Percentiles rank a stretch among this genome's conserved stretches.
Evolutionary conservation across 2,797 vertebrate species (phyloP).

Genomic region (Spondyliosoma cantharus): DNA sequence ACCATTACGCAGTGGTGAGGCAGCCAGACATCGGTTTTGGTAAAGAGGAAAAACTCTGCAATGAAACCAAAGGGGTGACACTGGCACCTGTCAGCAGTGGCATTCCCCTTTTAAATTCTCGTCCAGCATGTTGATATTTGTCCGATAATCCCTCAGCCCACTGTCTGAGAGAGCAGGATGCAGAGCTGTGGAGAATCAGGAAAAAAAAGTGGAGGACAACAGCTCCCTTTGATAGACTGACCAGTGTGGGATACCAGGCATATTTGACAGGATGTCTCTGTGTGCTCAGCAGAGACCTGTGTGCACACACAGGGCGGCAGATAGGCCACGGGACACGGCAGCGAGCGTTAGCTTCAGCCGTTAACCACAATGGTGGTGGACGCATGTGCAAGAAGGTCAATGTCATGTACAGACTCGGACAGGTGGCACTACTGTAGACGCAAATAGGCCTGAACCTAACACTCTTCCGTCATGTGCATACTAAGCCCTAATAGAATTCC

Average conservation of each 20-base stretch:
- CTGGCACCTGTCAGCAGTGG: constrained; percentile 24
- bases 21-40: not conserved
- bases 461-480: not conserved
- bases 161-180: constrained; percentile 35
- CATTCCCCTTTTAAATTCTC: constrained; percentile 46
- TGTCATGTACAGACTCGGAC: constrained; percentile 12
- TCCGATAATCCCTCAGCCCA: constrained; percentile 27
- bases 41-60: not conserved
- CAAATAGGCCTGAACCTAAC: not conserved
- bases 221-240: constrained; percentile 68
- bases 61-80: constrained; percentile 1
- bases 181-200: constrained; percentile 32
- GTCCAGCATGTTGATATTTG: constrained; percentile 43
- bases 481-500: not conserved
- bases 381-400: constrained; percentile 28
- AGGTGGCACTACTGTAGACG: not conserved
- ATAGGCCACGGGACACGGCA: constrained; percentile 34
- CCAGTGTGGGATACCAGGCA: constrained; percentile 63
- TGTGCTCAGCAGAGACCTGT: constrained; percentile 67
- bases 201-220: constrained; percentile 65
- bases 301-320: constrained; percentile 59
- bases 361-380: constrained; percentile 32
- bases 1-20: not conserved
- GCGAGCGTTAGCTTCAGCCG: constrained; percentile 38
- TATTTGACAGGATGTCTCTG: constrained; percentile 77